These are phyloP conservation scores for Cephus rjabovi DNA, from an alignment of 2,888 invertebrate genomes.

Conservation along the genomic window DNA sequence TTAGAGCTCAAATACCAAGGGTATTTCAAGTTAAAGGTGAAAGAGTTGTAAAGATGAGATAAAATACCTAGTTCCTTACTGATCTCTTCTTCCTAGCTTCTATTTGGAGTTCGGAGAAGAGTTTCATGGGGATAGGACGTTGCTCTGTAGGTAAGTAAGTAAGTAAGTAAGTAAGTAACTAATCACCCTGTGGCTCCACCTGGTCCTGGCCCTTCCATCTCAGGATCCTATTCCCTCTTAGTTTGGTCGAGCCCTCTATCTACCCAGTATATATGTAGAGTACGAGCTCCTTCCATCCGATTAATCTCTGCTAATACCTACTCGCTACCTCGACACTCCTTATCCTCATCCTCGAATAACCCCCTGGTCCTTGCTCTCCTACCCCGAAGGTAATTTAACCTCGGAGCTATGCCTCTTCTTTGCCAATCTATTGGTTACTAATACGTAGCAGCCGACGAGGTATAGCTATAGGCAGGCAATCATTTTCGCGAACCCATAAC, in stretches of 20 bases:
- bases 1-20: neutral
- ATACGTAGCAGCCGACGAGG: conserved; percentile 36
- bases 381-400: conserved; percentile 49
- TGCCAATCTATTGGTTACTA: conserved; percentile 46
- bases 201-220: conserved; percentile 13
- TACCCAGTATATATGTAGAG: conserved; percentile 8
- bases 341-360: conserved; percentile 32
- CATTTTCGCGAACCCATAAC: conserved; percentile 40
- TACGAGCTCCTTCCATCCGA: conserved; percentile 40
- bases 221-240: conserved; percentile 29
- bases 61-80: neutral
- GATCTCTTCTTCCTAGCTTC: neutral
- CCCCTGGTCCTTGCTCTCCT: conserved; percentile 7
- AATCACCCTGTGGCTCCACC: conserved; percentile 42
- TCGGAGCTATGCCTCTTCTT: conserved; percentile 32
- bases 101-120: neutral
- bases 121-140: conserved; percentile 16
- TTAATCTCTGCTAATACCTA: conserved; percentile 61
- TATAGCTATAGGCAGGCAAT: conserved; percentile 34
- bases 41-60: neutral
- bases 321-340: conserved; percentile 46
- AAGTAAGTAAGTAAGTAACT: conserved; percentile 49
- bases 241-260: conserved; percentile 20
- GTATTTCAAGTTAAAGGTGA: neutral
- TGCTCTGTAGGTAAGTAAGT: conserved; percentile 33